Evolutionary conservation across 2,113 vertebrate species (phyloP), one percentile per base, ranked within the genome.

Genomic region (Alouatta palliata): DNA sequence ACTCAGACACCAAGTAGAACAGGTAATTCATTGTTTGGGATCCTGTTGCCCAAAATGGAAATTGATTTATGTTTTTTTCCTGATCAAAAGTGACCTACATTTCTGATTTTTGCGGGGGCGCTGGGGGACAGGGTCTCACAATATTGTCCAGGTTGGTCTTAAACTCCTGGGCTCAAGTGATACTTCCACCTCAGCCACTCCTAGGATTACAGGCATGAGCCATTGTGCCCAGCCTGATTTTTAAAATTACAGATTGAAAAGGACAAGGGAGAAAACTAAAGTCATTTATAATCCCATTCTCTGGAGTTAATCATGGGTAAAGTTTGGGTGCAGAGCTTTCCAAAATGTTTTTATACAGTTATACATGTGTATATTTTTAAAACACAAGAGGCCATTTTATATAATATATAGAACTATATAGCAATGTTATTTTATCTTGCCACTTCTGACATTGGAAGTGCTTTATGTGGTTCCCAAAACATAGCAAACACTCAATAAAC

Each of bases 1-100:
- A 90, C 97, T 76, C 97, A 81, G 95, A 98, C 98, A 61, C 97
- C 98, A 87, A 98, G 98, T 97, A 99, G 99, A 96, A 97, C 99
- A 98, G 99, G 99, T 99, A 98, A 96, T 94, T 70, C 49, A 94
- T 49, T 35, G 3, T 37, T 85, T 70, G 20, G 32, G 25, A 87
- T 89, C 92, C 47, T 64, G 1, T 86, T 88, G 35, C 43, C 85
- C 71, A 73, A 32, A 81, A 25, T 58, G 23, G 12, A 93, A 71
- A 56, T 64, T 5, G 1, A 37, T 95, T 58, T 70, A 7, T 20
- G 89, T 58, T 86, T 23, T 84, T 70, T 66, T 45, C 32, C 52
- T 89, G 12, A 64, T 64, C 27, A 12, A n/a, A 77, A 83, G 3
- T 66, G 81, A 61, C 1, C 19, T 12, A 8, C 68, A 43, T 58